A percentile compares a stretch with the other conserved stretches of the same genome.
Conservation (phyloP, 1,140 invertebrate genomes). For the Caenorhabditis brenneri region DNA sequence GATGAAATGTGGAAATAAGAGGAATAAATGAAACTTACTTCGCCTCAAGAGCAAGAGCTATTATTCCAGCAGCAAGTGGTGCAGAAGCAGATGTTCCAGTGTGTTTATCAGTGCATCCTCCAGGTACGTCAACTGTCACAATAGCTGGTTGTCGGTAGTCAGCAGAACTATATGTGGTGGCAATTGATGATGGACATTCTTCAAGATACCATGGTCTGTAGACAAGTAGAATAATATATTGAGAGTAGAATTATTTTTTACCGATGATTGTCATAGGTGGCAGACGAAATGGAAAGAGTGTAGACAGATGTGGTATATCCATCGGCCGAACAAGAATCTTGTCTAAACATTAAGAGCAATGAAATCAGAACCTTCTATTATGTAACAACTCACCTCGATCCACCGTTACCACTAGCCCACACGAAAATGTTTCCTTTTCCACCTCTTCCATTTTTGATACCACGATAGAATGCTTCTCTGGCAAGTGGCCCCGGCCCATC, state of each 20-base stretch:
- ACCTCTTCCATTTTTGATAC: conserved; percentile 79
- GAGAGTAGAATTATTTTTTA: neutral
- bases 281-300: conserved; percentile 93
- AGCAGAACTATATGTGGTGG: conserved; percentile 93
- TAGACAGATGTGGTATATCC: conserved; percentile 99
- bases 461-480: conserved; percentile 84
- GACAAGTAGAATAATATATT: neutral
- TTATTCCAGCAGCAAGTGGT: conserved; percentile 75
- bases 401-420: conserved; percentile 98
- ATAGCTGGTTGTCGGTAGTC: conserved; percentile 86
- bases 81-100: conserved; percentile 76
- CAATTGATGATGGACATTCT: conserved; percentile 92
- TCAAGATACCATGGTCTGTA: conserved; percentile 79
- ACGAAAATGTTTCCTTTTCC: conserved; percentile 99
- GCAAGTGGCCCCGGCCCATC: conserved; percentile 94
- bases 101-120: conserved; percentile 71
- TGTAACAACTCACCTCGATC: conserved; percentile 74
- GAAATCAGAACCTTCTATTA: neutral
- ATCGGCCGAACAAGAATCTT: conserved; percentile 97
- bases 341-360: conserved; percentile 72
- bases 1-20: conserved; percentile 69
- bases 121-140: conserved; percentile 75
- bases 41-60: conserved; percentile 75
- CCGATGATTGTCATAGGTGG: conserved; percentile 84
- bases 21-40: conserved; percentile 72